Evolutionary conservation across 2,888 invertebrate genomes (phyloP), one percentile per base, ranked within the genome.

Genomic region (Leistus spinibarbis): DNA sequence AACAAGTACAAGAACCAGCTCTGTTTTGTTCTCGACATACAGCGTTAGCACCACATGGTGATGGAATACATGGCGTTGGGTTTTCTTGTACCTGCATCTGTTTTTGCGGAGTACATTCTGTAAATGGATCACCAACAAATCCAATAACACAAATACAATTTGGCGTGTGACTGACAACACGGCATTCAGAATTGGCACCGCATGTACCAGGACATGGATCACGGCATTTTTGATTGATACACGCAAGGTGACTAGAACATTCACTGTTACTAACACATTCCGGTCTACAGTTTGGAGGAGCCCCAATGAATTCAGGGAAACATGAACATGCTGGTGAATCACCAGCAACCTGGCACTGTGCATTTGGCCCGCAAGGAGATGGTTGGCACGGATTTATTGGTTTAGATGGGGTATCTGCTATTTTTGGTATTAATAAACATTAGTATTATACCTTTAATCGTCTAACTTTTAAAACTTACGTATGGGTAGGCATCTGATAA

Each of bases 211-310:
- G 86, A 80, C 95, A 95, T 2, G 94, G 93, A 82, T 92, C 91
- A 85, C 88, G 89, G 83, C 94, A 95, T 87, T 92, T 93, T 81
- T 91, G 89, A 81, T 91, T 91, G 13, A 92, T 88, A 82, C 94
- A 95, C 57, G 93, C 93, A 81, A 89, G 86, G 80, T 91, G 89
- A 80, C 89, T 90, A 0, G 90, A 80, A 82, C 94, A 94, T 83
- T 93, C 93, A 56, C 91, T 88, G 83, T 90, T 93, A 3, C 90
- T 89, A 13, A 91, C 89, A 83, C 94, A 94, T 86, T 93, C 92
- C 2, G 93, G 93, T 79, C 90, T 87, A 82, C 93, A 93, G 77
- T 91, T 91, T n/a, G 92, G 91, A 65, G 92, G 91, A 66, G 89
- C 85, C 24, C 92, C 92, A 5, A 87, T 85, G 80, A 89, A 91